Percentiles rank a stretch among this genome's conserved stretches.
phyloP scores from a whole-genome alignment of 2,113 vertebrate genomes.

The Ivindomyrus marchei region DNA sequence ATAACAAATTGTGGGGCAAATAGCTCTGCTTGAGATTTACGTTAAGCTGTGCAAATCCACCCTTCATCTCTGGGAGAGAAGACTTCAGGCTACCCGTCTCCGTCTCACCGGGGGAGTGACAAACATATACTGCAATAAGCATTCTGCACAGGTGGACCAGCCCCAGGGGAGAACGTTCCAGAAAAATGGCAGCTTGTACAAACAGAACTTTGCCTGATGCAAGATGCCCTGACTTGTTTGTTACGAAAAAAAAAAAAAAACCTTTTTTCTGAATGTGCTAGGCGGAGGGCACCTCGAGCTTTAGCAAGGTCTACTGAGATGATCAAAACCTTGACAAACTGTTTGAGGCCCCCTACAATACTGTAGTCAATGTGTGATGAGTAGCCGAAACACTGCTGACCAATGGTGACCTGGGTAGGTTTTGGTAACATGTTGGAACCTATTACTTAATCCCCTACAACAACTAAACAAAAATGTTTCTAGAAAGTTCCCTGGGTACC shows the following conservation, averaged over 20 bases:
- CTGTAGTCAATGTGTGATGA: neutral
- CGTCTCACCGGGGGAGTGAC: neutral
- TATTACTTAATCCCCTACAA: neutral
- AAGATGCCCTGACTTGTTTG: slow-evolving; percentile 18
- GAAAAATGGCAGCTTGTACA: neutral
- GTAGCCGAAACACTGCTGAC: neutral
- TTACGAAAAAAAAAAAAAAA: neutral
- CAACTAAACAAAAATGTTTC: neutral
- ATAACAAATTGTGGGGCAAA: neutral
- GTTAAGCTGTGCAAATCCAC: neutral
- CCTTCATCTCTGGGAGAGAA: neutral
- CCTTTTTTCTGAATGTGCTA: neutral
- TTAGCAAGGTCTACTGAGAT: neutral
- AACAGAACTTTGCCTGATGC: neutral
- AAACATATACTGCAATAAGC: neutral
- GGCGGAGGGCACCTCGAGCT: neutral
- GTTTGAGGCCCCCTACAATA: neutral
- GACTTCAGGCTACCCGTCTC: neutral
- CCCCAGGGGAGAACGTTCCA: slow-evolving; percentile 6
- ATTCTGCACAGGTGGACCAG: neutral
- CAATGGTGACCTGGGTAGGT: neutral
- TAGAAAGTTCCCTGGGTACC: neutral
- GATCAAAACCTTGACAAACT: neutral
- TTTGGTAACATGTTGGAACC: neutral
- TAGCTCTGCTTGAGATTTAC: neutral